A percentile compares a stretch with the other conserved stretches of the same genome.
Evolutionary conservation across 1,140 invertebrate species (phyloP).

Genomic region (Zaprionus tsacasi): DNA sequence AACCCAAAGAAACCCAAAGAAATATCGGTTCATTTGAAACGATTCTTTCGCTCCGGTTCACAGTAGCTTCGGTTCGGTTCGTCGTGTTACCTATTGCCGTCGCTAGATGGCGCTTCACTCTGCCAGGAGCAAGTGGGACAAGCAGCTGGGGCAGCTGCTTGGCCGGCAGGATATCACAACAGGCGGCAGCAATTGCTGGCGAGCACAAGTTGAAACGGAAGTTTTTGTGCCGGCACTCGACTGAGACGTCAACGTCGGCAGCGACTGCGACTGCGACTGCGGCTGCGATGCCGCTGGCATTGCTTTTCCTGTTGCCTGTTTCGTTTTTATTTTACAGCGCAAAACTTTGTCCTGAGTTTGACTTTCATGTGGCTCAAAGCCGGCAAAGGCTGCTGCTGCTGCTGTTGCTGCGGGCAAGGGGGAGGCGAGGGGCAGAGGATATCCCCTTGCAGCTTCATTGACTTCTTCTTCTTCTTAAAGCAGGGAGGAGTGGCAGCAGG

Average conservation of each 20-base stretch:
- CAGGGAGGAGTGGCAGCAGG: not conserved
- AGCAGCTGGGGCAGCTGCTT: not conserved
- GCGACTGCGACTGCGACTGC: not conserved
- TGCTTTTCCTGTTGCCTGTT: conserved; percentile 43
- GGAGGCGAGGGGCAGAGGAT: not conserved
- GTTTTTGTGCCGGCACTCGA: conserved; percentile 61
- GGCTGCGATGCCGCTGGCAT: conserved; percentile 34
- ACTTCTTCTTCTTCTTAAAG: conserved; percentile 5
- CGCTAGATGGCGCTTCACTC: not conserved
- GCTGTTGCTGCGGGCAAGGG: conserved; percentile 21
- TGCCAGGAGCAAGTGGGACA: not conserved
- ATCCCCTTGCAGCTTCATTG: conserved; percentile 35
- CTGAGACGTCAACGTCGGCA: conserved; percentile 17
- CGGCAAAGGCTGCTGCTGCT: not conserved
- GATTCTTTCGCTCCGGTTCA: no score
- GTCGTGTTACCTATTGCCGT: no score
- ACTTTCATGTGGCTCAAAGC: conserved; percentile 53
- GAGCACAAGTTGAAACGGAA: conserved; percentile 70
- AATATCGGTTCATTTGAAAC: not conserved
- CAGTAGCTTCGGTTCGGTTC: no score
- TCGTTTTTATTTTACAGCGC: conserved; percentile 49
- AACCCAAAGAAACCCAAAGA: no score
- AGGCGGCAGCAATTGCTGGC: conserved; percentile 67
- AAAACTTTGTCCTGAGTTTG: conserved; percentile 73
- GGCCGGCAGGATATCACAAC: conserved; percentile 38